Percentiles rank a stretch among this genome's conserved stretches.
Evolutionary conservation across 2,888 invertebrate genomes (phyloP).

Genomic region (Chalcis sispes): DNA sequence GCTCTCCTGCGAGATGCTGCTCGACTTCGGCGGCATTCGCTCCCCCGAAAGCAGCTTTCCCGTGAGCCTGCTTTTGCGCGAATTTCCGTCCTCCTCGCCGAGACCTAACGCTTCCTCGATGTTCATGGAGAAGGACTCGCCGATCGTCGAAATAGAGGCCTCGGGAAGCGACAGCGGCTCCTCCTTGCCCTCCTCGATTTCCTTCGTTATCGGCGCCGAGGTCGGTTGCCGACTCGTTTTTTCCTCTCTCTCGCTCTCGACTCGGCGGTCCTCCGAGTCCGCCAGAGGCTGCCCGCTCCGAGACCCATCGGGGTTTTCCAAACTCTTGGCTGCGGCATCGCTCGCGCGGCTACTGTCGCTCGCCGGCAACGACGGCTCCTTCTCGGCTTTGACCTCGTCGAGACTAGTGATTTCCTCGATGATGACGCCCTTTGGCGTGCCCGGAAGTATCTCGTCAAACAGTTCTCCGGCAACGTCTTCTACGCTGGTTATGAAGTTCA

Average conservation of each 20-base stretch:
- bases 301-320: not conserved
- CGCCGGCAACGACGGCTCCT: not conserved
- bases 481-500: slow-evolving; percentile 70
- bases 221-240: not conserved
- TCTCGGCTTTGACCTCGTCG: slow-evolving; percentile 45
- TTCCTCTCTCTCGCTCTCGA: not conserved
- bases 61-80: not conserved
- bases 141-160: slow-evolving; percentile 18
- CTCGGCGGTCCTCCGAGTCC: not conserved
- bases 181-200: not conserved
- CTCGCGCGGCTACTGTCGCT: not conserved
- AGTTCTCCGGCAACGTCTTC: slow-evolving; percentile 60
- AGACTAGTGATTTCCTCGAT: slow-evolving; percentile 70
- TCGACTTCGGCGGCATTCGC: not conserved
- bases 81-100: slow-evolving; percentile 39
- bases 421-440: slow-evolving; percentile 62
- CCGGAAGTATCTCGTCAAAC: slow-evolving; percentile 55
- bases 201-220: not conserved
- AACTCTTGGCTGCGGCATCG: not conserved
- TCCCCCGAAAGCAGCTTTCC: not conserved
- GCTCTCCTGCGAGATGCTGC: slow-evolving; percentile 48
- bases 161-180: not conserved
- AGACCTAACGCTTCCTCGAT: slow-evolving; percentile 61
- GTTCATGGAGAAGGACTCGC: slow-evolving; percentile 58
- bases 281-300: not conserved